A percentile compares a stretch with the other conserved stretches of the same genome.
These are phyloP conservation scores for Pimephales promelas DNA, from an alignment of 2,113 vertebrate genomes.

Conservation along the genomic window DNA sequence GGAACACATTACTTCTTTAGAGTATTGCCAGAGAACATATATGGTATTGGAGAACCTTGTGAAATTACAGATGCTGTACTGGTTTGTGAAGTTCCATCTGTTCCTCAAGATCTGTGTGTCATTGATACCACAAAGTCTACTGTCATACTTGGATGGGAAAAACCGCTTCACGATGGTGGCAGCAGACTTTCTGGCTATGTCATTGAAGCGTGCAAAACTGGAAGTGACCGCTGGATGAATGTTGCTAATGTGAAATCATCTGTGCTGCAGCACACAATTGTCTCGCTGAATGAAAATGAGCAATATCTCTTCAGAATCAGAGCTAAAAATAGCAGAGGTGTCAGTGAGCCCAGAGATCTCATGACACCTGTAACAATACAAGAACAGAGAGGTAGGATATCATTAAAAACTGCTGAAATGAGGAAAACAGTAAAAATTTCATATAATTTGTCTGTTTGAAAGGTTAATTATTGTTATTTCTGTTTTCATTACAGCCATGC, in stretches of 20 bases:
- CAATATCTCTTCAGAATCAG: constrained; percentile 93
- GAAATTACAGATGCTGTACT: constrained; percentile 89
- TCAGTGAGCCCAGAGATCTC: constrained; percentile 90
- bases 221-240: constrained; percentile 89
- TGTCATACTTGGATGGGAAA: constrained; percentile 89
- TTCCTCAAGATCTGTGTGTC: constrained; percentile 87
- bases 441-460: background rate
- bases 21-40: constrained; percentile 97
- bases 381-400: constrained; percentile 86
- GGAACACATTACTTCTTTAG: constrained; percentile 94
- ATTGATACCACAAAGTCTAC: constrained; percentile 89
- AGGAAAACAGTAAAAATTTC: background rate
- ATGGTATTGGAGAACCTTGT: constrained; percentile 92
- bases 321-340: constrained; percentile 91
- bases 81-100: constrained; percentile 90
- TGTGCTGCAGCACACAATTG: constrained; percentile 81
- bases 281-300: constrained; percentile 91
- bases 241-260: constrained; percentile 87
- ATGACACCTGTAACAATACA: constrained; percentile 88
- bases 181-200: constrained; percentile 89
- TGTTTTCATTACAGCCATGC: constrained; percentile 78
- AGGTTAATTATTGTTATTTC: constrained; percentile 25
- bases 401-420: background rate
- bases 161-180: constrained; percentile 88
- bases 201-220: constrained; percentile 92